Evolutionary conservation across 2,888 invertebrate genomes (phyloP).

Genomic region (Spodoptera exigua): DNA sequence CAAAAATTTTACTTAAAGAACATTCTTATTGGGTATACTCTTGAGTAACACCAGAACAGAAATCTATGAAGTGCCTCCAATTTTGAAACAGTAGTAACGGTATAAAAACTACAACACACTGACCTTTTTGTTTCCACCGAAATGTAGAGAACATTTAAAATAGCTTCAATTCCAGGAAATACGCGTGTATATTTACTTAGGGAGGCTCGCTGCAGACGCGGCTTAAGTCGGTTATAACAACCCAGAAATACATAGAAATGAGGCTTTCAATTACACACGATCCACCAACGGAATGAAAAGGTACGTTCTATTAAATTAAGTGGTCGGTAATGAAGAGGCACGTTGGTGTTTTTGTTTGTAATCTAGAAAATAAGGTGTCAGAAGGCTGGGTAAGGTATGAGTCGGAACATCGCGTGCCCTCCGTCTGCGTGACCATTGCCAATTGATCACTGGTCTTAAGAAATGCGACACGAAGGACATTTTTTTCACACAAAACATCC

Average conservation of each 20-base stretch:
- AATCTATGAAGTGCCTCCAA: conserved; percentile 2
- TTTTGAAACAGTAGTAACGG: not conserved
- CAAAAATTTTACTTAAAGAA: conserved; percentile 1
- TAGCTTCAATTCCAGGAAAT: conserved; percentile 19
- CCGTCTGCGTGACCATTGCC: conserved; percentile 77
- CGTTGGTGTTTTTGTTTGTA: conserved; percentile 78
- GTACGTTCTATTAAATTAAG: conserved; percentile 69
- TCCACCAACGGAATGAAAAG: conserved; percentile 57
- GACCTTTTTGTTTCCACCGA: conserved; percentile 19
- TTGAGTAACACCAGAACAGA: not conserved
- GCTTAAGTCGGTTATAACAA: conserved; percentile 40
- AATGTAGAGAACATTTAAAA: conserved; percentile 20
- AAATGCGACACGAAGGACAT: conserved; percentile 81
- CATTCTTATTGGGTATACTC: not conserved
- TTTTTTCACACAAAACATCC: conserved; percentile 73
- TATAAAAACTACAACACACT: no score
- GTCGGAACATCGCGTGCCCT: conserved; percentile 72
- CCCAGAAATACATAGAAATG: conserved; percentile 57
- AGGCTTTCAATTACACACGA: conserved; percentile 56
- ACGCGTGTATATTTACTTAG: conserved; percentile 6
- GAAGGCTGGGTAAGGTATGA: conserved; percentile 70
- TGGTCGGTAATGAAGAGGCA: conserved; percentile 75
- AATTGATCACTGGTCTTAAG: conserved; percentile 81
- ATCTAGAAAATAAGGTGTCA: conserved; percentile 77
- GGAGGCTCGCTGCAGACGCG: conserved; percentile 19